A percentile compares a stretch with the other conserved stretches of the same genome.
Evolutionary conservation across 2,113 vertebrate genomes (phyloP).

Genomic region (Crotalus helleri): DNA sequence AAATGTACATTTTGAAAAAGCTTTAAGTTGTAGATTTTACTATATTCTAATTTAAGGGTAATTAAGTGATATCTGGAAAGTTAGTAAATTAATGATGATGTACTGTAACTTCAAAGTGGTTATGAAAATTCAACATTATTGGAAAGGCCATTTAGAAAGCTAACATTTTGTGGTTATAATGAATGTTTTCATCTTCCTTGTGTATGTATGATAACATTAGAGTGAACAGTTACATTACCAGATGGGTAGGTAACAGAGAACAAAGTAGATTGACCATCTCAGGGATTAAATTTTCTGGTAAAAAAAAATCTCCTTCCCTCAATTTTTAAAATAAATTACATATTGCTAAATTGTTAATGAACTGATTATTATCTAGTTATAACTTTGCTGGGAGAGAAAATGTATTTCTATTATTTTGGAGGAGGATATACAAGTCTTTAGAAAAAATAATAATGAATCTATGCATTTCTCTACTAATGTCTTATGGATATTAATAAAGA

Average conservation of each 20-base stretch:
- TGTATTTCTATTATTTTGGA: background rate
- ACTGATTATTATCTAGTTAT: background rate
- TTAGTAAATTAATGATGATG: background rate
- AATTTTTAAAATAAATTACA: background rate
- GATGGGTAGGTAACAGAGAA: background rate
- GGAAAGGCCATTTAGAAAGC: background rate
- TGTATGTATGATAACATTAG: background rate
- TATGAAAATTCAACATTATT: background rate
- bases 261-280: background rate
- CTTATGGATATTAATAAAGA: slow-evolving; percentile 12
- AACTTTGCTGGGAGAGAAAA: background rate
- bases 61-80: slow-evolving; percentile 4
- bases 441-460: background rate
- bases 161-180: background rate
- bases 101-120: background rate
- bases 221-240: background rate
- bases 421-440: background rate
- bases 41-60: slow-evolving; percentile 54
- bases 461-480: background rate
- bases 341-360: background rate
- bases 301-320: background rate
- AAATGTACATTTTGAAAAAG: slow-evolving; percentile 24
- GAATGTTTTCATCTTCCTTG: background rate
- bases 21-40: slow-evolving; percentile 18
- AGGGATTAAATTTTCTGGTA: background rate